Conservation (phyloP, 2,888 invertebrate genomes). For the Rhyacophila evoluta region DNA sequence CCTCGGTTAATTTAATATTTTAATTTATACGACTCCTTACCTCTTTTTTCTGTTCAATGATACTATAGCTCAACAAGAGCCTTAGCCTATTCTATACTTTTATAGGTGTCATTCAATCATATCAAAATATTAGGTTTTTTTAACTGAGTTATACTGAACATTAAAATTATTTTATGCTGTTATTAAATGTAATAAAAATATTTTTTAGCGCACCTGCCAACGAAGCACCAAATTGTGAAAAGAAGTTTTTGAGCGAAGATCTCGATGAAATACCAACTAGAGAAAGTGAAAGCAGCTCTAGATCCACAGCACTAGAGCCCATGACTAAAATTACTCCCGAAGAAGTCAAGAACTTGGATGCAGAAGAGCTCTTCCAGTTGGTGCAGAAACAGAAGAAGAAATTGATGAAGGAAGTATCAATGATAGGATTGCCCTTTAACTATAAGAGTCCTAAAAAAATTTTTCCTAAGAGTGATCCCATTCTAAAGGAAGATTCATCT, state of each 20-base stretch:
- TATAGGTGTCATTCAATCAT: too few species aligned
- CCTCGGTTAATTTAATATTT: too few species aligned
- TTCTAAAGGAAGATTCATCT: neutral
- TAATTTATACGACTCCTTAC: too few species aligned
- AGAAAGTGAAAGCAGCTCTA: conserved; percentile 45
- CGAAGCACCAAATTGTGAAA: neutral
- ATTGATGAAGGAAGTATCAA: conserved; percentile 33
- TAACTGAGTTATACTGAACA: too few species aligned
- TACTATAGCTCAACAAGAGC: too few species aligned
- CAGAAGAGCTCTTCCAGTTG: conserved; percentile 27
- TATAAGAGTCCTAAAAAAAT: conserved; percentile 11
- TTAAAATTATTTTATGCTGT: too few species aligned
- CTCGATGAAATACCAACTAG: conserved; percentile 39
- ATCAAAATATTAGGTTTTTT: too few species aligned
- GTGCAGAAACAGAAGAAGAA: conserved; percentile 41
- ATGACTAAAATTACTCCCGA: neutral
- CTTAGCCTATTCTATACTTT: too few species aligned
- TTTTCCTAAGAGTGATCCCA: neutral
- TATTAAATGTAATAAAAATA: too few species aligned
- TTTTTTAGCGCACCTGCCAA: neutral
- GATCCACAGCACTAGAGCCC: conserved; percentile 23
- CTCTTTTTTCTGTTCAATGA: too few species aligned
- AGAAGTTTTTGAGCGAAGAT: neutral
- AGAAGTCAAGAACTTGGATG: neutral
- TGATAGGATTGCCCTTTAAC: conserved; percentile 15